These are phyloP conservation scores for Aphelenchoides besseyi DNA, from an alignment of 1,140 invertebrate species.

Conservation along the genomic window DNA sequence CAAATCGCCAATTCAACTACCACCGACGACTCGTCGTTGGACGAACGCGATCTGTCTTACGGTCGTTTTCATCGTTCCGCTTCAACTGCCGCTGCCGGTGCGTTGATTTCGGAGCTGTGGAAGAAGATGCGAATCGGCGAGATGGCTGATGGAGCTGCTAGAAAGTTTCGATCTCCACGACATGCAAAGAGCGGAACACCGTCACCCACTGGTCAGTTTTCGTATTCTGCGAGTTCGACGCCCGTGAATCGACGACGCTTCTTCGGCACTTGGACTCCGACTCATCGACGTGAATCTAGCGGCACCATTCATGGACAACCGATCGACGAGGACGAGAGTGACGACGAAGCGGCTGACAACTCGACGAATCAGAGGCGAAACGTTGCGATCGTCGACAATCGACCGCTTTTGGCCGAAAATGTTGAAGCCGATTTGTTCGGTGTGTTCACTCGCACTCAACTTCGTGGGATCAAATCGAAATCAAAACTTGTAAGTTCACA, in stretches of 20 bases:
- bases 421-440: slow-evolving; percentile 1
- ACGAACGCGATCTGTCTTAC: neutral
- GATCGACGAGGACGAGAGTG: neutral
- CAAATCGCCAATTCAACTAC: neutral
- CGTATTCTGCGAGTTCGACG: neutral
- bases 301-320: neutral
- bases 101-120: neutral
- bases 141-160: neutral
- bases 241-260: neutral
- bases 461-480: neutral
- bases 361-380: neutral
- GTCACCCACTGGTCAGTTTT: neutral
- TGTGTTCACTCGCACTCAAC: slow-evolving; percentile 6
- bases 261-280: neutral
- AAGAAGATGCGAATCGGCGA: neutral
- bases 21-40: slow-evolving; percentile 2
- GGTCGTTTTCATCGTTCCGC: neutral
- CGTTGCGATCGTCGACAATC: slow-evolving; percentile 6
- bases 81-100: neutral
- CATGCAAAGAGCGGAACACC: neutral
- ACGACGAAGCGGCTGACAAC: neutral
- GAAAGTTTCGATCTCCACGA: neutral
- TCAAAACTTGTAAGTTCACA: slow-evolving; percentile 12
- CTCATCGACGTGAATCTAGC: neutral
- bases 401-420: slow-evolving; percentile 4